phyloP scores from a whole-genome alignment of 2,797 vertebrate species.

The Lacerta viridis region DNA sequence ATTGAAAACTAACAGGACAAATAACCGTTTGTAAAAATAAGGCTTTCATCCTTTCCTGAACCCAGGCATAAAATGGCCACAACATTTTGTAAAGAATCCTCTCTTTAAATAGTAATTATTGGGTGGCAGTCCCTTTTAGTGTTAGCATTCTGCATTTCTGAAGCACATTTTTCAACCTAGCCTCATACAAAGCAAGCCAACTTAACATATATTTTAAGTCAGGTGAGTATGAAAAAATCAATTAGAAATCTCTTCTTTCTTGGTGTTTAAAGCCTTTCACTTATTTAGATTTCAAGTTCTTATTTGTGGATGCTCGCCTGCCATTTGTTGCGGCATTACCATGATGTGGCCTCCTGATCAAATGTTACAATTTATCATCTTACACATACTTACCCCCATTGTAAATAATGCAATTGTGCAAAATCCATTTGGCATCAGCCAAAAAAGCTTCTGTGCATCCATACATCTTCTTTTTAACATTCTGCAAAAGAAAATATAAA shows the following conservation, averaged over 20 bases:
- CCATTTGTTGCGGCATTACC: background rate
- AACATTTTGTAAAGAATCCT: background rate
- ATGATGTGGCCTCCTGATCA: background rate
- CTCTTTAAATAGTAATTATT: background rate
- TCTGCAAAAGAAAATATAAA: slow-evolving; percentile 80
- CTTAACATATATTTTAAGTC: background rate
- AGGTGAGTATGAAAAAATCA: too few relatives aligned
- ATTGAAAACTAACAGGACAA: background rate
- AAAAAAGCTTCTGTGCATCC: slow-evolving; percentile 98
- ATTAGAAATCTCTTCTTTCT: background rate
- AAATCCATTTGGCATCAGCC: slow-evolving; percentile 98
- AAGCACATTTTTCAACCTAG: background rate
- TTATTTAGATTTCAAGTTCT: background rate
- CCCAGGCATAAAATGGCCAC: background rate
- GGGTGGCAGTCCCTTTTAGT: background rate
- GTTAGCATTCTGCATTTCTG: background rate
- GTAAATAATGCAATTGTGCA: slow-evolving; percentile 99
- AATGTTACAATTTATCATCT: background rate
- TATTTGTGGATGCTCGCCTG: background rate
- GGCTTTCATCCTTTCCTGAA: background rate
- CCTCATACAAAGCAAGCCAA: background rate
- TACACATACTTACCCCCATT: slow-evolving; percentile 89
- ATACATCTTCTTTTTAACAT: slow-evolving; percentile 99
- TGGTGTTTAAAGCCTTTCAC: background rate
- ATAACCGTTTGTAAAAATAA: slow-evolving; percentile 1